These are phyloP conservation scores for Brachyhypopomus occidentalis DNA, from an alignment of 2,113 vertebrate genomes.

Conservation along the genomic window DNA sequence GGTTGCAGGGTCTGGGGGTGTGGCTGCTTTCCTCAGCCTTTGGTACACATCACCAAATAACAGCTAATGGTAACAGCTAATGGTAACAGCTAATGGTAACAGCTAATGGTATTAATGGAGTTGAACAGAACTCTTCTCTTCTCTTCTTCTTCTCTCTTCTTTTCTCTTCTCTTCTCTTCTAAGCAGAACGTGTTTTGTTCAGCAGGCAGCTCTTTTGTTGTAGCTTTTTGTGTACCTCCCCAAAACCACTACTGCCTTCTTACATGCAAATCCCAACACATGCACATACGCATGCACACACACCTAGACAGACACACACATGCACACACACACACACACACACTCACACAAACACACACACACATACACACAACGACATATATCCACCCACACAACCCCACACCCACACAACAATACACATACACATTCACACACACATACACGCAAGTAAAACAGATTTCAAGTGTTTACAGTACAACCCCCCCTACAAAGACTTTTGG, in stretches of 20 bases:
- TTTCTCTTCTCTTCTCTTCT: no score
- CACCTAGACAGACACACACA: background rate
- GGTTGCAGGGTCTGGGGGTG: background rate
- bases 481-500: background rate
- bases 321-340: constrained; percentile 56
- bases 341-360: constrained; percentile 55
- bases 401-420: constrained; percentile 49
- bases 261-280: constrained; percentile 56
- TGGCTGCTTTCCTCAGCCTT: no score
- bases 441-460: constrained; percentile 53
- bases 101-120: no score
- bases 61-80: no score
- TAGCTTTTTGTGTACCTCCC: constrained; percentile 61
- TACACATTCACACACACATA: constrained; percentile 41
- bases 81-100: no score
- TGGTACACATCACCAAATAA: no score
- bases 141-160: no score
- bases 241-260: constrained; percentile 57
- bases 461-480: constrained; percentile 42
- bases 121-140: no score
- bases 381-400: constrained; percentile 46
- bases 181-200: constrained; percentile 71
- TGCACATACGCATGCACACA: constrained; percentile 24
- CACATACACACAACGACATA: constrained; percentile 53
- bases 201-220: constrained; percentile 66